Evolutionary conservation across 2,888 invertebrate genomes (phyloP).

Genomic region (Ornithoptera alexandrae): DNA sequence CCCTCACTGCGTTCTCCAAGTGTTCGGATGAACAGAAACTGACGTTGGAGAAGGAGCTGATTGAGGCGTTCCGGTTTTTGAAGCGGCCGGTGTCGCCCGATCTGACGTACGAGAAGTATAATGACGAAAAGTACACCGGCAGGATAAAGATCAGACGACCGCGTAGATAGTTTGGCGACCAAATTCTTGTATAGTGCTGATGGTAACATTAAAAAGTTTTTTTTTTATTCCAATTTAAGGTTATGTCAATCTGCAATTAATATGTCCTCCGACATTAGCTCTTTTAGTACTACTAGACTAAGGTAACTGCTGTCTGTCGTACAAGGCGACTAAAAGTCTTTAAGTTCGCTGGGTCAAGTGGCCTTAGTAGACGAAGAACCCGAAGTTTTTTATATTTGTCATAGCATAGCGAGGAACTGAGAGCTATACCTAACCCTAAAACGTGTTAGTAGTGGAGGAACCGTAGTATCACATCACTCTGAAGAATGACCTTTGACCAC

Average conservation of each 20-base stretch:
- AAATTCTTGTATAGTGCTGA: neutral
- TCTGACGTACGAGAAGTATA: conserved; percentile 44
- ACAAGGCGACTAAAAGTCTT: too few species aligned
- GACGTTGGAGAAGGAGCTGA: conserved; percentile 37
- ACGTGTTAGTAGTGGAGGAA: too few species aligned
- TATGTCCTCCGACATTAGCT: neutral
- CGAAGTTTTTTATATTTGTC: too few species aligned
- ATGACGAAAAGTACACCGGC: conserved; percentile 57
- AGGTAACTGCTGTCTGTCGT: too few species aligned
- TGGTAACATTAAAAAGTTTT: neutral
- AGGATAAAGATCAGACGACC: conserved; percentile 50
- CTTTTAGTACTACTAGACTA: too few species aligned
- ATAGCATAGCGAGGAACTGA: too few species aligned
- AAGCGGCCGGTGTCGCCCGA: conserved; percentile 45
- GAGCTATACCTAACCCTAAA: too few species aligned
- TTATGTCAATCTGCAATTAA: neutral
- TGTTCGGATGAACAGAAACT: conserved; percentile 43
- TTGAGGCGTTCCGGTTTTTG: conserved; percentile 41
- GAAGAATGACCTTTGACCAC: too few species aligned
- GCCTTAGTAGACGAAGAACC: too few species aligned
- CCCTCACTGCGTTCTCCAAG: conserved; percentile 52
- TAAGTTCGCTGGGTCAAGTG: too few species aligned
- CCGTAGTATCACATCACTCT: too few species aligned
- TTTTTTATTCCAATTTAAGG: neutral
- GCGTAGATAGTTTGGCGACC: neutral